Evolutionary conservation across 2,888 invertebrate genomes (phyloP).

Genomic region (Megaustenia siamemsis): DNA sequence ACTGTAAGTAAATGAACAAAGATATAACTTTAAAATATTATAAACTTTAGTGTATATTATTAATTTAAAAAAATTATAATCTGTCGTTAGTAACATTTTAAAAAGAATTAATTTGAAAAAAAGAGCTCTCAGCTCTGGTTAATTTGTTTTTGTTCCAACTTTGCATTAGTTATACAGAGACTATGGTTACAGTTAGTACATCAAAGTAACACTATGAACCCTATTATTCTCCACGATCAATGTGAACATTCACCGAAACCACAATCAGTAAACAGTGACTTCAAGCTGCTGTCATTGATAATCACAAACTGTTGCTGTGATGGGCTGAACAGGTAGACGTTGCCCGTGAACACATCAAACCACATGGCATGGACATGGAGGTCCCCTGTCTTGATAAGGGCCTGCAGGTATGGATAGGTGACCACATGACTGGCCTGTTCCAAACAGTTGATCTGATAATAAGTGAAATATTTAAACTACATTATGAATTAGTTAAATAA

Average conservation of each 20-base stretch:
- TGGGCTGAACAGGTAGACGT: slow-evolving; percentile 90
- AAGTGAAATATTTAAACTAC: not conserved
- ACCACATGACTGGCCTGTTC: slow-evolving; percentile 95
- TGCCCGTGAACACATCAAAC: slow-evolving; percentile 98
- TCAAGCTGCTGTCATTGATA: slow-evolving; percentile 16
- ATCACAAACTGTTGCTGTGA: slow-evolving; percentile 30
- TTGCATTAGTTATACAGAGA: too few relatives aligned
- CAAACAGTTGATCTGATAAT: slow-evolving; percentile 89
- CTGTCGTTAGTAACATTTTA: too few relatives aligned
- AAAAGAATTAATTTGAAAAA: too few relatives aligned
- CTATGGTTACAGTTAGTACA: too few relatives aligned
- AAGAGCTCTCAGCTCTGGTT: too few relatives aligned
- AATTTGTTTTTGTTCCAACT: too few relatives aligned
- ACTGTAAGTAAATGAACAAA: too few relatives aligned
- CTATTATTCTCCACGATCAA: not conserved
- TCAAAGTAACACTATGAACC: too few relatives aligned
- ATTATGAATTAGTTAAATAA: not conserved
- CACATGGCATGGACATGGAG: slow-evolving; percentile 94
- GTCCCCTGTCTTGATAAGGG: slow-evolving; percentile 88
- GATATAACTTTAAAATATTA: too few relatives aligned
- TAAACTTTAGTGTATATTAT: too few relatives aligned
- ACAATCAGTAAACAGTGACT: slow-evolving; percentile 11
- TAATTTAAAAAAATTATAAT: too few relatives aligned
- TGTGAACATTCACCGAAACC: not conserved
- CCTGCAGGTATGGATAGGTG: slow-evolving; percentile 93